A percentile compares a stretch with the other conserved stretches of the same genome.
phyloP scores from a whole-genome alignment of 1,140 invertebrate genomes.

The Theocolax elegans region DNA sequence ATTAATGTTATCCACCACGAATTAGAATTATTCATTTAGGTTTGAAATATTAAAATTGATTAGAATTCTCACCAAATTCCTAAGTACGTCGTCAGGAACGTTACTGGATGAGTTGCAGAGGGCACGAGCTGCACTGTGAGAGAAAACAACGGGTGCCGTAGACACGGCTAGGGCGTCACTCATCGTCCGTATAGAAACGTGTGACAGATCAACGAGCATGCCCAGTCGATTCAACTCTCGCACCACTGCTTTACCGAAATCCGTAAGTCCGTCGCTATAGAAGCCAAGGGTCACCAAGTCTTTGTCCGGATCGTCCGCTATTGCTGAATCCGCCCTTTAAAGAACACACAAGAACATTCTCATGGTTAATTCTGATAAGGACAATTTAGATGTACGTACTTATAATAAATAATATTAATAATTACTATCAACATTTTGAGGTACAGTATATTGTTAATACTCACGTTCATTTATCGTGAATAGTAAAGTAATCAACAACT shows the following conservation, averaged over 20 bases:
- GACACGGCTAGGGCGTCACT: slow-evolving; percentile 84
- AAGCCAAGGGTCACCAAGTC: slow-evolving; percentile 65
- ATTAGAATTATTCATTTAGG: too few relatives aligned
- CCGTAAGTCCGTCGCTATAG: slow-evolving; percentile 75
- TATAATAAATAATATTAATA: too few relatives aligned
- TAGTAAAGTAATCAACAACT: too few relatives aligned
- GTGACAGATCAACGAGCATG: slow-evolving; percentile 94
- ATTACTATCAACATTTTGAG: too few relatives aligned
- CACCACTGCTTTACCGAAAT: slow-evolving; percentile 81
- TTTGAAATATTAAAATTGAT: too few relatives aligned
- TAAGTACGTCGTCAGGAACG: slow-evolving; percentile 87
- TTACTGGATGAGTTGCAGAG: slow-evolving; percentile 90
- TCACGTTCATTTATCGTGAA: too few relatives aligned
- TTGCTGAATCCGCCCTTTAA: slow-evolving; percentile 70
- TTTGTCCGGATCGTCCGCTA: slow-evolving; percentile 66
- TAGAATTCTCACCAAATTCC: slow-evolving; percentile 77
- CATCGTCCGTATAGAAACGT: slow-evolving; percentile 88
- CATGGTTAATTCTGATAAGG: too few relatives aligned
- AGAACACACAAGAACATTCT: too few relatives aligned
- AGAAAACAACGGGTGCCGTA: slow-evolving; percentile 91
- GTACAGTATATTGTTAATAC: too few relatives aligned
- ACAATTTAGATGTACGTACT: too few relatives aligned
- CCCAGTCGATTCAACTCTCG: slow-evolving; percentile 88
- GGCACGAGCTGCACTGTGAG: slow-evolving; percentile 87
- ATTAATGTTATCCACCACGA: too few relatives aligned